Evolutionary conservation across 1,140 invertebrate species (phyloP).

Genomic region (Psilanteris sp.): DNA sequence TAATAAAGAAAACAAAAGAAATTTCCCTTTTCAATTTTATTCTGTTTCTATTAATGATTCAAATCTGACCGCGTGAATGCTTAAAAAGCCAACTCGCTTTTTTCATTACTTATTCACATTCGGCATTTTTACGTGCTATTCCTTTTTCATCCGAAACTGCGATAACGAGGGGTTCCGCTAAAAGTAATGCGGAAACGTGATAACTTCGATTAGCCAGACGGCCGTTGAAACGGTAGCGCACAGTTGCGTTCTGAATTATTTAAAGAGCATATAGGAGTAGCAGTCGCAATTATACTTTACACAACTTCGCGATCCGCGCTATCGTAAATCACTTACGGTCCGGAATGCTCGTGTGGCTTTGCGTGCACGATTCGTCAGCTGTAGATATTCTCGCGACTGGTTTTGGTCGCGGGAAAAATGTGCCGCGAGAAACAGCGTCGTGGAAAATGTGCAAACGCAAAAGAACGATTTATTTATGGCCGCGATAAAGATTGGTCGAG

Average conservation of each 20-base stretch:
- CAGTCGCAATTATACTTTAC: slow-evolving; percentile 39
- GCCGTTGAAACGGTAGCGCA: neutral
- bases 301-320: slow-evolving; percentile 35
- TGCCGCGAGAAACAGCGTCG: slow-evolving; percentile 5
- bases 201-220: slow-evolving; percentile 22
- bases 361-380: slow-evolving; percentile 39
- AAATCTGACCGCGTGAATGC: too few relatives aligned
- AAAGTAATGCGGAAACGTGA: slow-evolving; percentile 33
- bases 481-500: neutral
- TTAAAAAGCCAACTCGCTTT: too few relatives aligned
- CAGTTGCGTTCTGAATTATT: slow-evolving; percentile 42
- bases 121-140: too few relatives aligned
- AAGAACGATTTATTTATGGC: slow-evolving; percentile 31
- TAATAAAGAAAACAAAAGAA: too few relatives aligned
- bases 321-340: slow-evolving; percentile 49
- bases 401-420: neutral
- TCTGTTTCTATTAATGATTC: too few relatives aligned
- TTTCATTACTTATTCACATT: too few relatives aligned
- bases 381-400: slow-evolving; percentile 38
- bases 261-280: too few relatives aligned
- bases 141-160: too few relatives aligned
- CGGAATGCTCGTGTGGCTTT: slow-evolving; percentile 27
- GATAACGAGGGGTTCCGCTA: too few relatives aligned
- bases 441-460: slow-evolving; percentile 10
- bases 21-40: too few relatives aligned